phyloP scores from a whole-genome alignment of 2,888 invertebrate species.

The Dryobotodes eremita region DNA sequence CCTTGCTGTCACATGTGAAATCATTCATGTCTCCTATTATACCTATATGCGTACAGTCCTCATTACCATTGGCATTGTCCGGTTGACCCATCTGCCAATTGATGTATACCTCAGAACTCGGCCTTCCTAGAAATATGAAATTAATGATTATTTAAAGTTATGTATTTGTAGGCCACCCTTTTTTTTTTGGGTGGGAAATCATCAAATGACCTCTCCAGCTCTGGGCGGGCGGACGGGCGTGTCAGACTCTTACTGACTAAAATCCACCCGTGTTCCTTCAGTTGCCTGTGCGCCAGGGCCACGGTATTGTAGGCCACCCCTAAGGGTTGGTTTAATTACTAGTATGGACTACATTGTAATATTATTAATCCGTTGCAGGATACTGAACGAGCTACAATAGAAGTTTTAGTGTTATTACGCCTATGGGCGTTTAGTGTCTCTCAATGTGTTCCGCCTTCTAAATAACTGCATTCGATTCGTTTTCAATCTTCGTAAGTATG shows the following conservation, averaged over 20 bases:
- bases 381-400: background rate
- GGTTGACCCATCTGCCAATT: constrained; percentile 80
- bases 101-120: constrained; percentile 76
- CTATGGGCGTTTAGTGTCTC: background rate
- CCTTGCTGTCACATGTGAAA: constrained; percentile 71
- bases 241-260: too few species aligned
- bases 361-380: background rate
- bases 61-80: constrained; percentile 73
- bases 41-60: constrained; percentile 74
- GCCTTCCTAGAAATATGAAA: constrained; percentile 71
- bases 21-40: constrained; percentile 73
- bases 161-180: background rate
- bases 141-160: background rate
- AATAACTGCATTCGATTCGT: too few species aligned
- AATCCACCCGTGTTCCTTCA: too few species aligned
- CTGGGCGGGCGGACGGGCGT: too few species aligned
- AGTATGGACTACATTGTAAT: background rate
- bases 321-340: background rate
- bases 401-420: background rate
- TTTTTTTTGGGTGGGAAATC: too few species aligned
- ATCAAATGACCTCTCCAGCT: too few species aligned
- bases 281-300: too few species aligned
- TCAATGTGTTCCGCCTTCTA: too few species aligned
- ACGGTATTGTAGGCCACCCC: too few species aligned
- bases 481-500: too few species aligned